These are phyloP conservation scores for Maccullochella peelii DNA, from an alignment of 2,113 vertebrate species.

Conservation along the genomic window DNA sequence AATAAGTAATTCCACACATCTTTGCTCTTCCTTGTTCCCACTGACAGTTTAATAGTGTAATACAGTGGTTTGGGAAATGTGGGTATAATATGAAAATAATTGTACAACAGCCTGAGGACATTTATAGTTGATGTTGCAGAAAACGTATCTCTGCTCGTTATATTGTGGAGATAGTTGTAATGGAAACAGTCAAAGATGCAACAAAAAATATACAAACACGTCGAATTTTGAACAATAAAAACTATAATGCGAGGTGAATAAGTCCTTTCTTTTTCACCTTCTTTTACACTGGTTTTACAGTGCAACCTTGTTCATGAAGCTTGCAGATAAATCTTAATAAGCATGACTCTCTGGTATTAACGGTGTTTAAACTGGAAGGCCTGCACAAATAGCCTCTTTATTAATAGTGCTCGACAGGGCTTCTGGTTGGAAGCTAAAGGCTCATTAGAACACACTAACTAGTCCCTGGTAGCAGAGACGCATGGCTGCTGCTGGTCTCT, in stretches of 20 bases:
- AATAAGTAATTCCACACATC: slow-evolving; percentile 56
- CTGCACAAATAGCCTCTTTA: slow-evolving; percentile 78
- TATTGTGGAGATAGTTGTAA: not conserved
- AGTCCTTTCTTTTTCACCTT: not conserved
- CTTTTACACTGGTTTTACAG: slow-evolving; percentile 7
- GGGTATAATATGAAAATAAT: slow-evolving; percentile 43
- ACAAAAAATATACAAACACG: not conserved
- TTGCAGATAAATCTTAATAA: slow-evolving; percentile 67
- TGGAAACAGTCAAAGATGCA: slow-evolving; percentile 23
- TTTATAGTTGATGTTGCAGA: slow-evolving; percentile 22
- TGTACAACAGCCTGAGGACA: slow-evolving; percentile 45
- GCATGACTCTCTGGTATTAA: slow-evolving; percentile 56
- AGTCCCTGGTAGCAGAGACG: slow-evolving; percentile 78
- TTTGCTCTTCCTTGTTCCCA: slow-evolving; percentile 44
- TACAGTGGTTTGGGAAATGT: slow-evolving; percentile 48
- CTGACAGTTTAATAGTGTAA: slow-evolving; percentile 65
- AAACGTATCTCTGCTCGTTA: slow-evolving; percentile 29
- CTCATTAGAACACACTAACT: slow-evolving; percentile 81
- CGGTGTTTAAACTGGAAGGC: slow-evolving; percentile 66
- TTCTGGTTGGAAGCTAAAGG: slow-evolving; percentile 78
- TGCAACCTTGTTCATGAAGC: slow-evolving; percentile 32
- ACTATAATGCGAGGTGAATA: not conserved
- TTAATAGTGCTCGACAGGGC: slow-evolving; percentile 79
- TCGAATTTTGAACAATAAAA: slow-evolving; percentile 6
- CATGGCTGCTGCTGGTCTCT: slow-evolving; percentile 73